Evolutionary conservation across 2,797 vertebrate species (phyloP).

Genomic region (Lerista edwardsae): DNA sequence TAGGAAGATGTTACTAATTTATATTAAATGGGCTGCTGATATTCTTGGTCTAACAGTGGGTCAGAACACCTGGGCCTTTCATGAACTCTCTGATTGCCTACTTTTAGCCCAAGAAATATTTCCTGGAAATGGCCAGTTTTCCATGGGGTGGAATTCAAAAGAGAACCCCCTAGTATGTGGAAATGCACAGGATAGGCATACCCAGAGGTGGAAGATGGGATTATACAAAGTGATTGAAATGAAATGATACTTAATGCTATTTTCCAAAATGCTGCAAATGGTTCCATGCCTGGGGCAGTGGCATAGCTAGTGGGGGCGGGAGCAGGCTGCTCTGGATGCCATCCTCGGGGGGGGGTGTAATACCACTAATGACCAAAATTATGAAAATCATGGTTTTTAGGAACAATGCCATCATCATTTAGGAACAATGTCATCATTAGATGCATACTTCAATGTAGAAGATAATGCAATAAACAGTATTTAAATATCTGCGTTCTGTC

Average conservation of each 20-base stretch:
- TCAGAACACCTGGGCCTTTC: background rate
- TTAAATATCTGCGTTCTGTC: too few species aligned
- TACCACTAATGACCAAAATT: too few species aligned
- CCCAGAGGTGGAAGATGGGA: background rate
- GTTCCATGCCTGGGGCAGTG: background rate
- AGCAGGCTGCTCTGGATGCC: too few species aligned
- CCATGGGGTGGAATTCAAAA: background rate
- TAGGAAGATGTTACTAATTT: background rate
- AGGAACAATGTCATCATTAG: too few species aligned
- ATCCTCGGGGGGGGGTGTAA: too few species aligned
- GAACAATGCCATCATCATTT: too few species aligned
- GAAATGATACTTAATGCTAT: background rate
- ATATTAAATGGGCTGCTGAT: background rate
- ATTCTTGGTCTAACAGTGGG: background rate
- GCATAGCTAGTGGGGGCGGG: too few species aligned
- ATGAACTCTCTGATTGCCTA: background rate
- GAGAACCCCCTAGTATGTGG: background rate
- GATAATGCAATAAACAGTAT: too few species aligned
- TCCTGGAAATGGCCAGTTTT: background rate
- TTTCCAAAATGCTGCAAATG: background rate
- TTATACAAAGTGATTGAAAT: background rate
- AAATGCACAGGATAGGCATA: background rate
- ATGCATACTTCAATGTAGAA: too few species aligned
- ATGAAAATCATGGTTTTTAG: too few species aligned
- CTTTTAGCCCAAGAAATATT: background rate